Evolutionary conservation across 2,888 invertebrate species (phyloP).

Genomic region (Atethmia centrago): DNA sequence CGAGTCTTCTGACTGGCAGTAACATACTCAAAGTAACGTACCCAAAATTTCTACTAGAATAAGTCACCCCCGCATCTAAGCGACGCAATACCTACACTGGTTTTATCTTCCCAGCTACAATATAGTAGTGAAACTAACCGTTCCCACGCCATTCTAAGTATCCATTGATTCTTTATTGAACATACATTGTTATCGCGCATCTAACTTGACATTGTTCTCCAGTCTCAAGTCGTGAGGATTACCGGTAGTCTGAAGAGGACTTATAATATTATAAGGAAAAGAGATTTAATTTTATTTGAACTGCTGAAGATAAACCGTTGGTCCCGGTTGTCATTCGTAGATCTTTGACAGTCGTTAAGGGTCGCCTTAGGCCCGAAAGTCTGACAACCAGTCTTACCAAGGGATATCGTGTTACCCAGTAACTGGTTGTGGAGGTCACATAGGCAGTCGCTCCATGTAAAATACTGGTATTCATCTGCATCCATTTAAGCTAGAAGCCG

Average conservation of each 20-base stretch:
- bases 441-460: too few species aligned
- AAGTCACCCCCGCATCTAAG: constrained; percentile 45
- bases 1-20: background rate
- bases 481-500: too few species aligned
- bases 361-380: background rate
- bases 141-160: constrained; percentile 68
- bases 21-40: background rate
- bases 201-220: constrained; percentile 45
- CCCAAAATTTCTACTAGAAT: constrained; percentile 59
- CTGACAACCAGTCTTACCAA: background rate
- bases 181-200: constrained; percentile 61
- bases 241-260: constrained; percentile 7
- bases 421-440: too few species aligned
- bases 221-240: constrained; percentile 41
- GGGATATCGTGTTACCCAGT: background rate
- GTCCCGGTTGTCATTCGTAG: background rate
- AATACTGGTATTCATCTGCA: too few species aligned
- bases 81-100: constrained; percentile 63
- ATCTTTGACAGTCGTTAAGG: background rate
- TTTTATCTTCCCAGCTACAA: constrained; percentile 74
- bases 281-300: constrained; percentile 17
- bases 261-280: background rate
- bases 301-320: background rate
- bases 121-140: constrained; percentile 70
- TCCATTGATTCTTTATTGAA: constrained; percentile 75